A percentile compares a stretch with the other conserved stretches of the same genome.
phyloP scores from a whole-genome alignment of 2,888 invertebrate genomes.

The Prionchulus punctatus region DNA sequence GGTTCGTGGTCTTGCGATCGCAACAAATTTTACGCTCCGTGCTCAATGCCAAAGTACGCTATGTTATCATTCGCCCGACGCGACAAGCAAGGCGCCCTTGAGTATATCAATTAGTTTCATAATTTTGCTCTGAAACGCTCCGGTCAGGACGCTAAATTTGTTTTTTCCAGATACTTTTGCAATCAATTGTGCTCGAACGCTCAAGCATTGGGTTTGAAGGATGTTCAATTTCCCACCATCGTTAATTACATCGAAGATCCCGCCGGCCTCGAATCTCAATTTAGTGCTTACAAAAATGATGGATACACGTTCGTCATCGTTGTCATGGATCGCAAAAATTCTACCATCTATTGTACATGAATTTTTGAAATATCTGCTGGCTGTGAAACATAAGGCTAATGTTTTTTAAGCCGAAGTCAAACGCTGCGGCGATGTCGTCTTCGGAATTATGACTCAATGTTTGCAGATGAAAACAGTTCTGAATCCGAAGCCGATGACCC shows the following conservation, averaged over 20 bases:
- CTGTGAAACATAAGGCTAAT: too few species aligned
- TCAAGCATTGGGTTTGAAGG: not conserved
- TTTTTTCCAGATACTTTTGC: not conserved
- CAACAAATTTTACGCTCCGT: not conserved
- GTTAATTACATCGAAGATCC: not conserved
- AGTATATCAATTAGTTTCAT: too few species aligned
- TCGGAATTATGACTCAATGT: constrained; percentile 31
- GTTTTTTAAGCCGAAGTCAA: constrained; percentile 36
- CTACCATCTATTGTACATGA: constrained; percentile 2
- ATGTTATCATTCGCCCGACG: too few species aligned
- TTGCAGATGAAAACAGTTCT: constrained; percentile 17
- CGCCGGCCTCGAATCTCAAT: not conserved
- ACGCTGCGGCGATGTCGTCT: constrained; percentile 33
- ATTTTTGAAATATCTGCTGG: not conserved
- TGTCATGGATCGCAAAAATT: constrained; percentile 34
- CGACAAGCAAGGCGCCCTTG: too few species aligned
- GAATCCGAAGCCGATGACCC: constrained; percentile 5
- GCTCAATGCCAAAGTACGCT: too few species aligned
- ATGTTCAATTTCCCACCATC: not conserved
- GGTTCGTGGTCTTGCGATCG: not conserved
- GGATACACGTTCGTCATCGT: constrained; percentile 38
- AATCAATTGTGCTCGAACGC: not conserved
- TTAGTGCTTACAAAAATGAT: not conserved
- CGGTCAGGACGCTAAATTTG: not conserved
- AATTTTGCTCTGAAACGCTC: too few species aligned